A percentile compares a stretch with the other conserved stretches of the same genome.
These are phyloP conservation scores for Calliscelio sp. DNA, from an alignment of 2,888 invertebrate genomes.

Conservation along the genomic window DNA sequence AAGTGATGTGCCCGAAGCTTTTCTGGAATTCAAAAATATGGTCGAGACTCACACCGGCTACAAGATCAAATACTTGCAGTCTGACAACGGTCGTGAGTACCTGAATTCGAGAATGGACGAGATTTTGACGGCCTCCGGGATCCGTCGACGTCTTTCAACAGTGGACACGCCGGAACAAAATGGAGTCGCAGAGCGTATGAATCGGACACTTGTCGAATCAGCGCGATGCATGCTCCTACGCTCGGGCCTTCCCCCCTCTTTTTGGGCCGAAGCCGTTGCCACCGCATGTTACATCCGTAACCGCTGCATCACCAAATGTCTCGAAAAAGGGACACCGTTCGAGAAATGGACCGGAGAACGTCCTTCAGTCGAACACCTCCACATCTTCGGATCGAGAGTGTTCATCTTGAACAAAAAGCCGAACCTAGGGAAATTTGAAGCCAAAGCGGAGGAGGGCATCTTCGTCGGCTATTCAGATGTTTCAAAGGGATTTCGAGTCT, in stretches of 20 bases:
- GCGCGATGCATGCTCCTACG: slow-evolving; percentile 5
- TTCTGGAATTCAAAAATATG: background rate
- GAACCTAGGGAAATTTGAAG: no score
- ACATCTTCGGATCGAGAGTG: background rate
- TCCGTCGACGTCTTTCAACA: background rate
- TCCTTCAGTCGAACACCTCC: background rate
- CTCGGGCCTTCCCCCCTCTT: background rate
- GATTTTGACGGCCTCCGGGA: background rate
- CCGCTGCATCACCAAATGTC: slow-evolving; percentile 1
- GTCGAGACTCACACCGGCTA: background rate
- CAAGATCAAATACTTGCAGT: background rate
- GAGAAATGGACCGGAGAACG: background rate
- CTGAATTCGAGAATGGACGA: background rate
- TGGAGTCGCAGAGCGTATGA: slow-evolving; percentile 9
- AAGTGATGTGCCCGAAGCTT: background rate
- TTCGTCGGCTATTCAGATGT: no score
- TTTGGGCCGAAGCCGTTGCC: slow-evolving; percentile 3
- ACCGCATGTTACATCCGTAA: slow-evolving; percentile 9
- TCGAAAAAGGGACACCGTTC: slow-evolving; percentile 1
- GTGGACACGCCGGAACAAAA: background rate
- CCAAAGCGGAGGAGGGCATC: no score
- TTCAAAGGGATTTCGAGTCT: no score
- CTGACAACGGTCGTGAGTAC: slow-evolving; percentile 4
- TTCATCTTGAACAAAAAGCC: background rate
- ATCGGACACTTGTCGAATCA: slow-evolving; percentile 10